A percentile compares a stretch with the other conserved stretches of the same genome.
Evolutionary conservation across 2,113 vertebrate species (phyloP).

Genomic region (Bubo blakistoni): DNA sequence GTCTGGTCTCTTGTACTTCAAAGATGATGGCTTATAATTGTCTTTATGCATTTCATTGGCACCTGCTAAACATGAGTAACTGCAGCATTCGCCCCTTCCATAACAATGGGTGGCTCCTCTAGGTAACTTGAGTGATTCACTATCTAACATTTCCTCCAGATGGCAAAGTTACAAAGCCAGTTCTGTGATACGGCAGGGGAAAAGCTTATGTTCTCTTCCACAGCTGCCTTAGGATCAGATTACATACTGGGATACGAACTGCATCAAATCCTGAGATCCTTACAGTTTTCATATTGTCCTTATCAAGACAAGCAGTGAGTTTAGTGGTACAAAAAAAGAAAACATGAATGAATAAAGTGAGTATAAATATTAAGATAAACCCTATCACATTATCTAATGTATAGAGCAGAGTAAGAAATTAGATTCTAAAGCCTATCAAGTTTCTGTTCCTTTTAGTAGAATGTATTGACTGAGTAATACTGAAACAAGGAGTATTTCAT

Average conservation of each 20-base stretch:
- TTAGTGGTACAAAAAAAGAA: neutral
- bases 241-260: neutral
- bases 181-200: neutral
- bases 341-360: neutral
- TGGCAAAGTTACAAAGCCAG: conserved; percentile 47
- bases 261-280: conserved; percentile 16
- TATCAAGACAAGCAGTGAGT: neutral
- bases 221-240: conserved; percentile 45
- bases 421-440: neutral
- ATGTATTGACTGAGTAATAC: neutral
- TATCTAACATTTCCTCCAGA: conserved; percentile 61
- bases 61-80: conserved; percentile 56
- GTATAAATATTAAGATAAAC: neutral
- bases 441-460: neutral
- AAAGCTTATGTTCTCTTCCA: neutral
- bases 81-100: neutral
- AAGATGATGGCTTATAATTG: conserved; percentile 49
- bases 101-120: conserved; percentile 27
- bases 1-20: conserved; percentile 13
- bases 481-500: neutral
- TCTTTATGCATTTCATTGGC: conserved; percentile 45
- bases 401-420: neutral
- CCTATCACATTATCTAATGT: neutral
- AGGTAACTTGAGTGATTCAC: conserved; percentile 33
- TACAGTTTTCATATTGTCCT: neutral